A percentile compares a stretch with the other conserved stretches of the same genome.
These are phyloP conservation scores for Cataglyphis altisquamis DNA, from an alignment of 2,888 invertebrate genomes.

Conservation along the genomic window DNA sequence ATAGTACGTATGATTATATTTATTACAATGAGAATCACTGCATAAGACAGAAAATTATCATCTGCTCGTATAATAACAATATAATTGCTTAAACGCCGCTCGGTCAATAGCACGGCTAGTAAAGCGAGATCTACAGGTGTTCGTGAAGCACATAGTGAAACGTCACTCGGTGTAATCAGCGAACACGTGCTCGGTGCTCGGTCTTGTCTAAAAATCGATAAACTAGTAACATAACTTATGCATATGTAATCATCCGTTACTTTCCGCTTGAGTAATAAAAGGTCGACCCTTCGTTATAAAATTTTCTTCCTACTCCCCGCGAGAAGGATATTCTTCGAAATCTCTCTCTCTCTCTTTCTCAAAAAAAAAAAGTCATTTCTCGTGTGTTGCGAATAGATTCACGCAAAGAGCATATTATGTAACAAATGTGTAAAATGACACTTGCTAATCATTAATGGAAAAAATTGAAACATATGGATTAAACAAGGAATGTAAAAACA, in stretches of 20 bases:
- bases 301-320: neutral
- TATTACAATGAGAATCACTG: neutral
- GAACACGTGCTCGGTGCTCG: constrained; percentile 2
- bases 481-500: neutral
- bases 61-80: constrained; percentile 23
- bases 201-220: constrained; percentile 70
- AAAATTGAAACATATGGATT: neutral
- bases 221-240: constrained; percentile 69
- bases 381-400: constrained; percentile 20
- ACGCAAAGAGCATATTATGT: neutral
- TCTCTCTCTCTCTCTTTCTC: neutral
- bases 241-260: constrained; percentile 58
- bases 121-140: constrained; percentile 48
- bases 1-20: neutral
- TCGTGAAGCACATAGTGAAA: constrained; percentile 7
- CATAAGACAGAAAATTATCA: constrained; percentile 13
- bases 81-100: neutral
- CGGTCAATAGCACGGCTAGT: neutral
- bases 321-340: neutral
- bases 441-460: neutral
- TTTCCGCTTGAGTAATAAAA: constrained; percentile 53
- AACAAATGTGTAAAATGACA: neutral
- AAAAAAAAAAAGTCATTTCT: neutral
- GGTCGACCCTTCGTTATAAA: constrained; percentile 44
- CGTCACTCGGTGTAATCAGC: constrained; percentile 20